These are phyloP conservation scores for Nycticorax nycticorax DNA, from an alignment of 2,113 vertebrate genomes.

Conservation along the genomic window DNA sequence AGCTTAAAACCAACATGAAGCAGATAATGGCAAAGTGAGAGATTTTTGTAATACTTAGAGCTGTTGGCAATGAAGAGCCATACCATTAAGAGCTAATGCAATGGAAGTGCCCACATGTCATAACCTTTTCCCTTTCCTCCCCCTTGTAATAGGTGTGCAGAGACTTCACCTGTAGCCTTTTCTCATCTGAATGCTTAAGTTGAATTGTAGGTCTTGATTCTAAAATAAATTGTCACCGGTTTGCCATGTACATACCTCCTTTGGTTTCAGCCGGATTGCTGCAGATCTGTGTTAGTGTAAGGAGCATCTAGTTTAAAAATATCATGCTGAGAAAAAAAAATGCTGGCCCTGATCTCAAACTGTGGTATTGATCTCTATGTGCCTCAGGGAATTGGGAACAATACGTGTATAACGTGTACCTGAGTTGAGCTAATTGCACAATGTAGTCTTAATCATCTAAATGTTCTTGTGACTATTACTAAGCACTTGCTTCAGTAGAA, in stretches of 20 bases:
- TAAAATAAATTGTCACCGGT: not conserved
- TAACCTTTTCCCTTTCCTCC: not conserved
- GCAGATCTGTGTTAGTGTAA: not conserved
- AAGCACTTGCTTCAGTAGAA: not conserved
- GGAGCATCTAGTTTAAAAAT: not conserved
- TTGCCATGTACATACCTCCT: not conserved
- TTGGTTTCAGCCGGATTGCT: not conserved
- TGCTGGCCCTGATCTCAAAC: not conserved
- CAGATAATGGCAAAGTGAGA: not conserved
- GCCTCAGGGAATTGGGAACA: not conserved
- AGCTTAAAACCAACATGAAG: not conserved
- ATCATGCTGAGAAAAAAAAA: not conserved
- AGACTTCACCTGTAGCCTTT: not conserved
- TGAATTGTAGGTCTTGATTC: not conserved
- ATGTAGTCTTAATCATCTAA: not conserved
- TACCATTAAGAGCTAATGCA: not conserved
- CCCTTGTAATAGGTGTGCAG: not conserved
- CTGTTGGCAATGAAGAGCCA: not conserved
- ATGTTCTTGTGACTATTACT: not conserved
- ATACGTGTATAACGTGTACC: rapidly evolving
- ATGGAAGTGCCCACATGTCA: not conserved
- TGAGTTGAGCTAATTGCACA: not conserved
- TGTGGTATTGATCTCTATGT: not conserved
- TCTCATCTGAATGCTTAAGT: not conserved
- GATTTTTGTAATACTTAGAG: not conserved